Evolutionary conservation across 2,888 invertebrate genomes (phyloP).

Genomic region (Ennomos erosarius): DNA sequence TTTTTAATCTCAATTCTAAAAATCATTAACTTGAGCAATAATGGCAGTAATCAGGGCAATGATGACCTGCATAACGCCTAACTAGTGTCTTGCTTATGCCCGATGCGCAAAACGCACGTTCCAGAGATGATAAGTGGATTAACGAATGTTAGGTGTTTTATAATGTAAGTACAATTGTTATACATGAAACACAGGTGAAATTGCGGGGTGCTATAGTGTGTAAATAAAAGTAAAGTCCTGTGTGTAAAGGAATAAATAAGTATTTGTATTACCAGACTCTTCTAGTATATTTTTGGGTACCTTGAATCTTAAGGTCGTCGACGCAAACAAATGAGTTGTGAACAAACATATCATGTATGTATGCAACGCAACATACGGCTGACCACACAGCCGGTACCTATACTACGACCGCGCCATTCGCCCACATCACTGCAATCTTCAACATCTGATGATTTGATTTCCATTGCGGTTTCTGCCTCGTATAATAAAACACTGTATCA

Average conservation of each 20-base stretch:
- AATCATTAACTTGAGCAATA: not conserved
- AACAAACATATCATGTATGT: conserved; percentile 60
- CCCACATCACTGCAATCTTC: conserved; percentile 26
- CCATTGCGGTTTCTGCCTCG: conserved; percentile 27
- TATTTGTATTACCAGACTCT: conserved; percentile 18
- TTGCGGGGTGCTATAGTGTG: too few relatives aligned
- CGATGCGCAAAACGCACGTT: too few relatives aligned
- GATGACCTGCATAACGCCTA: too few relatives aligned
- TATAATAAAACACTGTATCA: conserved; percentile 6
- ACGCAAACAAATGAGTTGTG: conserved; percentile 62
- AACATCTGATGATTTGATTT: conserved; percentile 24
- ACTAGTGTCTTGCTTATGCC: too few relatives aligned
- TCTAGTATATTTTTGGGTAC: conserved; percentile 52
- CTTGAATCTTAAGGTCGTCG: conserved; percentile 62
- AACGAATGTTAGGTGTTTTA: too few relatives aligned
- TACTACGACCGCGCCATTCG: conserved; percentile 47
- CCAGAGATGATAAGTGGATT: too few relatives aligned
- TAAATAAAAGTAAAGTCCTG: too few relatives aligned
- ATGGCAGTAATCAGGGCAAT: too few relatives aligned
- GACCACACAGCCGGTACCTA: conserved; percentile 68
- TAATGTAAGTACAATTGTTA: too few relatives aligned
- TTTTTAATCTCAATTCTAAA: not conserved
- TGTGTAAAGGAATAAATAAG: too few relatives aligned
- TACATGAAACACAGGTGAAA: too few relatives aligned
- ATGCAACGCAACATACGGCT: conserved; percentile 57